Base-by-base conservation (phyloP, 1,140 invertebrate genomes). In the Archegozetes longisetosus region DNA sequence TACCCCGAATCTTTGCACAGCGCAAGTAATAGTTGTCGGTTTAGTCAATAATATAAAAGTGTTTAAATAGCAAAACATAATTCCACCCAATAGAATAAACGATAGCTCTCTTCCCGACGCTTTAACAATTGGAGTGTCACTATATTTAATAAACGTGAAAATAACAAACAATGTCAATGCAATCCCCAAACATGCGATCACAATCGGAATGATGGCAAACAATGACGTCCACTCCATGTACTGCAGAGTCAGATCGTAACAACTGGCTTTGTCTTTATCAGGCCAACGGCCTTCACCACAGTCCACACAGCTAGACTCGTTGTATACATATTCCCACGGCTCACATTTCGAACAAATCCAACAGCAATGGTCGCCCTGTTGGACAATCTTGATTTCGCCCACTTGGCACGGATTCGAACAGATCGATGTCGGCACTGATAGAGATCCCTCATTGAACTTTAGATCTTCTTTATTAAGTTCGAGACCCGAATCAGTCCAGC, bases 21-120 rank as follows among this genome's bases (percentile, higher is more conserved):
- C 68, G 62, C 77, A 78, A 17, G 72, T 66, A 27, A 69, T 46
- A n/a, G 62, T 55, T 2, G 67, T 67, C 3, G 75, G 75, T 61
- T 82, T 79, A 9, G 89, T 70, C 3, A 92, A 81, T 12, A 93
- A 76, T 1, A 83, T 78, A 70, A 89, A 90, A 3, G 88, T 90
- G 60, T 92, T 82, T 50, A 82, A 78, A 73, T 91, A 94, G 73
- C 89, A 92, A 71, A 89, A 78, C 47, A 91, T 78, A 64, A 93
- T 87, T 4, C 88, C 90, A 24, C 77, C 79, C 22, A 94, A 75
- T 51, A 94, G 78, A 2, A 93, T 82, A 69, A 86, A 89, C 61
- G 84, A 88, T 32, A 94, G 76, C 73, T 94, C 90, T 58, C 88
- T 76, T 1, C 88, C 88, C 4, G 86, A 86, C 1, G 89, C 89